Base-by-base conservation (phyloP, 2,797 vertebrate species). In the Falco novaeseelandiae region DNA sequence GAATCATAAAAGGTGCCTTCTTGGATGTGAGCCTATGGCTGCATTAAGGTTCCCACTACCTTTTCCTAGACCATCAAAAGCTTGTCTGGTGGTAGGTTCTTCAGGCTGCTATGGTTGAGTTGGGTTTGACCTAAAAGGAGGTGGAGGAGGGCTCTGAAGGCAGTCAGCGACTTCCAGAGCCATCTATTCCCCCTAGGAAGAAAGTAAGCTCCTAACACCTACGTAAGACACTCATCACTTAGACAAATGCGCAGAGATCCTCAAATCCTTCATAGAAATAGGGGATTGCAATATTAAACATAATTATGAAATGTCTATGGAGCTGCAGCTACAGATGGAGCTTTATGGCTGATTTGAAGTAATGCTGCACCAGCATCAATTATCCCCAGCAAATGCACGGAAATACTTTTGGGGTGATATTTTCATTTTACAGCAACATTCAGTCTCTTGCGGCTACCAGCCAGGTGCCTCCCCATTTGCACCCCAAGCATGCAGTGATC, bases 311-410 rank as follows among this genome's bases (percentile, higher is more conserved):
- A 90, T 80, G 83, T 77, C 84, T 94, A 52, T 62, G 59, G 52
- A 92, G 72, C 76, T 69, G 63, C 46, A 82, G 65, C 81, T 86
- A 67, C 87, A 77, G 42, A 46, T 90, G 69, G 87, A 94, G 87
- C 87, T 96, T 95, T 91, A 94, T 1, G 57, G 91, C n/a, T 70
- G 70, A 84, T 71, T 79, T 79, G 83, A 96, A 79, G 63, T 79
- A 71, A 83, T 86, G 87, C 78, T 94, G 71, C 80, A 96, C 76
- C 85, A 87, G 74, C 92, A 91, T 96, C 92, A 96, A 73, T 97
- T 96, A 96, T 89, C 25, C 63, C 69, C 62, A 80, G 90, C 65
- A 82, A 96, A 66, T 55, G 61, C 87, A 65, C 9, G 73, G 83
- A 69, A 84, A 91, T 85, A 87, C 87, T 96, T 74, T 88, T 58